A percentile compares a stretch with the other conserved stretches of the same genome.
These are phyloP conservation scores for Strigops habroptila DNA, from an alignment of 2,113 vertebrate genomes.

Conservation along the genomic window DNA sequence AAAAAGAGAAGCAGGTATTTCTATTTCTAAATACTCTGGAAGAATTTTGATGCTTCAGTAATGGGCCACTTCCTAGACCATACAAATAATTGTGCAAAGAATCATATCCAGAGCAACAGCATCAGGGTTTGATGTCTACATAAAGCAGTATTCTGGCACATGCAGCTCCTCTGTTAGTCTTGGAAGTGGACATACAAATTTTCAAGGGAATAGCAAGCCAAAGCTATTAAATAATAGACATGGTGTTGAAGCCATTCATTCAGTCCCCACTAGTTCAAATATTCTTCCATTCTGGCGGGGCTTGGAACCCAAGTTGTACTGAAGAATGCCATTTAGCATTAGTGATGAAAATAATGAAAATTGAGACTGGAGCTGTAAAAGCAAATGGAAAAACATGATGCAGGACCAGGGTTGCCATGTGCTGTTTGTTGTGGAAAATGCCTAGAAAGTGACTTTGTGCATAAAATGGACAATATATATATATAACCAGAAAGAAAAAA, in stretches of 20 bases:
- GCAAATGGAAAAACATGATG: background rate
- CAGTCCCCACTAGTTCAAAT: background rate
- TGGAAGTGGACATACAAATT: background rate
- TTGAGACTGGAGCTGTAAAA: background rate
- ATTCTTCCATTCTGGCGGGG: background rate
- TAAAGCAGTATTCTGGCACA: background rate
- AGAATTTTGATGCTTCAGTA: background rate
- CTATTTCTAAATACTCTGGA: background rate
- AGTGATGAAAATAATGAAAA: background rate
- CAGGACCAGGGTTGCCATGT: background rate
- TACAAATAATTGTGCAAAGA: background rate
- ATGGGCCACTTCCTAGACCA: background rate
- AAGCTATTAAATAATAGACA: constrained; percentile 15
- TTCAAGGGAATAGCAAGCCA: constrained; percentile 7
- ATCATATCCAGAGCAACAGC: background rate
- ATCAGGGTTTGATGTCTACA: background rate
- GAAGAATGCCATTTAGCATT: background rate
- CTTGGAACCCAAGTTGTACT: background rate
- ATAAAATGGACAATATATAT: background rate
- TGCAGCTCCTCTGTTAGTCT: background rate
- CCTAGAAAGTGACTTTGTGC: background rate
- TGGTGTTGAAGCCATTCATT: constrained; percentile 12
- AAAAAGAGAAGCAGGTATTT: background rate
- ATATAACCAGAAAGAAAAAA: background rate
- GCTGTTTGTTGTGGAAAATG: background rate